Percentiles rank a stretch among this genome's conserved stretches.
phyloP scores from a whole-genome alignment of 2,888 invertebrate genomes.

The Iphiclides podalirius region DNA sequence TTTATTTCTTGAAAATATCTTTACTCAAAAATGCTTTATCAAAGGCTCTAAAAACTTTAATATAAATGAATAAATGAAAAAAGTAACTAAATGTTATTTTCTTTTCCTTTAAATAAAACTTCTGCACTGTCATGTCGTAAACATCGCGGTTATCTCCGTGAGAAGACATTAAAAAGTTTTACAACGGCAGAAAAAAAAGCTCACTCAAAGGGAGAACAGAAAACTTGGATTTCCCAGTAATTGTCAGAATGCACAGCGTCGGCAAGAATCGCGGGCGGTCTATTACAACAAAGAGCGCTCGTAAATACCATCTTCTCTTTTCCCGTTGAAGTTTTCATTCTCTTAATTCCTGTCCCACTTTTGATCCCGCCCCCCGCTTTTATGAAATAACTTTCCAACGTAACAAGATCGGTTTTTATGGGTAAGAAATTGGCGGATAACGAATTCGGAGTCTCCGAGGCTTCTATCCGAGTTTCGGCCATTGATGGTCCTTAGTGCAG shows the following conservation, averaged over 20 bases:
- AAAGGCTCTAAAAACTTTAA: too few species aligned
- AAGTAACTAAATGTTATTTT: too few species aligned
- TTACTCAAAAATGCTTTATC: too few species aligned
- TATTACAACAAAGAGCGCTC: slow-evolving; percentile 61
- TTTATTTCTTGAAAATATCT: too few species aligned
- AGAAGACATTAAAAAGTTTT: slow-evolving; percentile 19
- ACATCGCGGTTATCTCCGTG: slow-evolving; percentile 3
- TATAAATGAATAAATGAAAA: too few species aligned
- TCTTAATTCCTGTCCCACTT: slow-evolving; percentile 60
- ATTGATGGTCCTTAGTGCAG: slow-evolving; percentile 30
- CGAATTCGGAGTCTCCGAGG: slow-evolving; percentile 49
- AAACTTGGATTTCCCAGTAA: slow-evolving; percentile 31
- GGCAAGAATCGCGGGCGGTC: slow-evolving; percentile 48
- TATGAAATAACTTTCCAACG: slow-evolving; percentile 73
- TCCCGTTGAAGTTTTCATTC: slow-evolving; percentile 38
- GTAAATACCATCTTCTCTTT: slow-evolving; percentile 38
- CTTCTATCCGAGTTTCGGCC: slow-evolving; percentile 27
- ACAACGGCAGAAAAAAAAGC: not conserved
- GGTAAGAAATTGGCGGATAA: slow-evolving; percentile 70
- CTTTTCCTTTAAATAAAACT: not conserved
- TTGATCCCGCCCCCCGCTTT: slow-evolving; percentile 41
- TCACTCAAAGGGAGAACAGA: slow-evolving; percentile 5
- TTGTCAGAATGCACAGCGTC: slow-evolving; percentile 57
- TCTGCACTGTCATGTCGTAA: not conserved
- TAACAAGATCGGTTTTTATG: slow-evolving; percentile 76